Evolutionary conservation across 2,113 vertebrate genomes (phyloP).

Genomic region (Nesogale talazaci): DNA sequence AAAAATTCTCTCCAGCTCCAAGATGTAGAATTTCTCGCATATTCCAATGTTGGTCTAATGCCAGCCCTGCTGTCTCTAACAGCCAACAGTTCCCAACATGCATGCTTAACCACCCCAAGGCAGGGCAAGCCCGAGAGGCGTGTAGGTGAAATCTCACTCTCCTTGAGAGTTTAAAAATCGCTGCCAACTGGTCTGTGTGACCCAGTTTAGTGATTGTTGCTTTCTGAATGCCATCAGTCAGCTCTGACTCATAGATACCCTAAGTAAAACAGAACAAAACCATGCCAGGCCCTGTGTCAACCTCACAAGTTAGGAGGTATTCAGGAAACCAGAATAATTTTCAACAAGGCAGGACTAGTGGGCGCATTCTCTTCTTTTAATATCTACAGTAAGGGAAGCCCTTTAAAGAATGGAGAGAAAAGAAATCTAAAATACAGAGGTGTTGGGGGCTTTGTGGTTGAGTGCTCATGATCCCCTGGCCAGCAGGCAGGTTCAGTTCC

Average conservation of each 20-base stretch:
- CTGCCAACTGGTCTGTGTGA: not conserved
- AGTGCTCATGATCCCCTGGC: not conserved
- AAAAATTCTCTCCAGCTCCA: constrained; percentile 7
- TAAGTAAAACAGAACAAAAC: no score
- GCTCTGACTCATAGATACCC: no score
- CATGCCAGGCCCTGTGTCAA: no score
- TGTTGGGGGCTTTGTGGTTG: not conserved
- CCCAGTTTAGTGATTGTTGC: not conserved
- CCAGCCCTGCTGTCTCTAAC: not conserved
- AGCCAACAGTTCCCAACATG: not conserved
- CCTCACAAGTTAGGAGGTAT: no score
- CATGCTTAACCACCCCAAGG: not conserved
- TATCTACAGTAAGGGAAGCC: not conserved
- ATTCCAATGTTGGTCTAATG: not conserved
- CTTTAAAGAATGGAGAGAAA: not conserved
- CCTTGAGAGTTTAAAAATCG: constrained; percentile 26
- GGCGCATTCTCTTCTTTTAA: not conserved
- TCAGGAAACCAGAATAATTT: not conserved
- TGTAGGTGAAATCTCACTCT: not conserved
- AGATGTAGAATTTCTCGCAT: not conserved
- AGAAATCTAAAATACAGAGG: not conserved
- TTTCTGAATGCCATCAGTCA: no score
- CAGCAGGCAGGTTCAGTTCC: not conserved
- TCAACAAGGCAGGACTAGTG: not conserved
- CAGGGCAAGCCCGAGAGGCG: not conserved